Percentiles rank a stretch among this genome's conserved stretches.
Evolutionary conservation across 2,888 invertebrate genomes (phyloP).

Genomic region (Rhamphomyia laevipes): DNA sequence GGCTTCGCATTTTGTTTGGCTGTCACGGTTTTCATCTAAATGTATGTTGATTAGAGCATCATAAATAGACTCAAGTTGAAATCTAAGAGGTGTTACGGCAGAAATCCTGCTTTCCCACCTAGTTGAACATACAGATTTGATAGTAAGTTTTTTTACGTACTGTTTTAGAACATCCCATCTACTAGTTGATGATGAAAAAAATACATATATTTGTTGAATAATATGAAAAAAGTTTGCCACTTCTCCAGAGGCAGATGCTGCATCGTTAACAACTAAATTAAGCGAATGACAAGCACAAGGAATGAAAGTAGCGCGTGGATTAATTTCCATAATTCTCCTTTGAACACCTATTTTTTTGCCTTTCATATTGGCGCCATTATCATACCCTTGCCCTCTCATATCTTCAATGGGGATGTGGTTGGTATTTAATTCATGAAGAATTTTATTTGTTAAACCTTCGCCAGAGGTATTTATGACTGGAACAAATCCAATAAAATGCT

Average conservation of each 20-base stretch:
- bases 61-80: not conserved
- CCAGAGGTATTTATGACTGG: not conserved
- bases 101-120: not conserved
- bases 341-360: not conserved
- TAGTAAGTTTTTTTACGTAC: not conserved
- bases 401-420: constrained; percentile 1
- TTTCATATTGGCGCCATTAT: not conserved
- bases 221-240: not conserved
- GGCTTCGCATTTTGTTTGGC: not conserved
- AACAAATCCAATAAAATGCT: not conserved
- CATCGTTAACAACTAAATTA: not conserved
- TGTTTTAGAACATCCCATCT: not conserved
- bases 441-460: not conserved
- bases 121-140: not conserved
- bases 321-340: not conserved
- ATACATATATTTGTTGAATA: not conserved
- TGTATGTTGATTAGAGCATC: not conserved
- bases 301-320: not conserved
- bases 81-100: not conserved
- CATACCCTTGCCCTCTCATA: constrained; percentile 1
- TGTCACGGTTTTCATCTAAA: not conserved
- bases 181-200: not conserved
- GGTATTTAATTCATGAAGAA: constrained; percentile 1
- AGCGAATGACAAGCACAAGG: not conserved
- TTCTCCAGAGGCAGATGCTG: not conserved